Conservation (phyloP, 2,888 invertebrate species). For the Brenthis daphne region DNA sequence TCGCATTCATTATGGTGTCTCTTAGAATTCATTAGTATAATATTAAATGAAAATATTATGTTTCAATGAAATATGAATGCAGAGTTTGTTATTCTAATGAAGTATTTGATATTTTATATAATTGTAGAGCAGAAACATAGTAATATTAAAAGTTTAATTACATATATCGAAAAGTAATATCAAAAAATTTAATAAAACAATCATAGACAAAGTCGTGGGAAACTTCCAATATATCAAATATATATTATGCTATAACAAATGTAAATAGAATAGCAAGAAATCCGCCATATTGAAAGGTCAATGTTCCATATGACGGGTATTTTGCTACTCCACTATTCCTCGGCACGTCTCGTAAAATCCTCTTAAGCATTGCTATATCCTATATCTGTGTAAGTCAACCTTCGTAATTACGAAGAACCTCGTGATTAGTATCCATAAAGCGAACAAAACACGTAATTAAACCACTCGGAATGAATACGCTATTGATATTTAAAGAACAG, state of each 20-base stretch:
- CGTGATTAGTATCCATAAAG: slow-evolving; percentile 15
- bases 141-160: no score
- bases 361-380: slow-evolving; percentile 28
- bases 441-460: slow-evolving; percentile 24
- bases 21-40: no score
- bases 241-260: background rate
- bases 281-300: slow-evolving; percentile 18
- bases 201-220: no score
- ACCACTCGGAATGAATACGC: background rate
- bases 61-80: no score
- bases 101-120: no score
- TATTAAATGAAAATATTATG: no score
- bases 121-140: no score
- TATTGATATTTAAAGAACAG: background rate
- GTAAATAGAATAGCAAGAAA: slow-evolving; percentile 10
- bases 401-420: slow-evolving; percentile 10
- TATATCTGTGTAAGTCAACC: slow-evolving; percentile 11
- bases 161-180: no score
- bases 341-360: slow-evolving; percentile 24
- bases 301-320: slow-evolving; percentile 13
- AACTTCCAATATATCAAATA: background rate
- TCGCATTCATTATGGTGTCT: no score
- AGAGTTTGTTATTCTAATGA: no score
- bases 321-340: slow-evolving; percentile 5
- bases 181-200: no score